Evolutionary conservation across 1,140 invertebrate species (phyloP), one percentile per base, ranked within the genome.

Genomic region (Drosophila mayri): DNA sequence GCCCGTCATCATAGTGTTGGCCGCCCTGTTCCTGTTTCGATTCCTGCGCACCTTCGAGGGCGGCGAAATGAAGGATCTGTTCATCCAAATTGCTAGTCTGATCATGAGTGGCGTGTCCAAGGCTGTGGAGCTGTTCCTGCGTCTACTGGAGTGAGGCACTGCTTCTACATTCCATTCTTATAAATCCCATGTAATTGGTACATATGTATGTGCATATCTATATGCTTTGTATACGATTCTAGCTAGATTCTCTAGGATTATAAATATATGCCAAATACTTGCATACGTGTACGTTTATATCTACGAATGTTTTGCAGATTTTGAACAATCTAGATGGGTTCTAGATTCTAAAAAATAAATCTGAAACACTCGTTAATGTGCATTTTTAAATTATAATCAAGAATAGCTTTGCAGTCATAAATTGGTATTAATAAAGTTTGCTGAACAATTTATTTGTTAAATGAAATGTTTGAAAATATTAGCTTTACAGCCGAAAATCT

Each of bases 1-100:
- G 64, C 80, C 80, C 11, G 40, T 88, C 18, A n/a, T 77, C 4
- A 22, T 77, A 7, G 58, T 71, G 32, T 22, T 67, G n/a, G 18
- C 9, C 3, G 80, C 67, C 0, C 38, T 77, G 4, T 57, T 84
- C 20, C 9, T 84, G 8, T 71, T 73, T 18, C 52, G 63, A 20
- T 67, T 60, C 5, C 35, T 87, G 8, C 16, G 18, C 18, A 12
- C 50, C 30, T 72, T 50, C 12, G 46, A 59, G 8, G 12, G 22
- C 9, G 18, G 30, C 1, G 74, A 63, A 32, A 0, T 83, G 5
- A 1, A 16, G n/a, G 63, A 84, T 5, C 7, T 79, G 12, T 7
- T 71, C 0, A 1, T 63, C n/a, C 28, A 66, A 10, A n/a, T n/a
- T 2, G 1, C 49, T 9, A 16, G 14, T 12, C 0, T 49, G 2